These are phyloP conservation scores for Mamestra configurata DNA, from an alignment of 1,140 invertebrate genomes.

Conservation along the genomic window DNA sequence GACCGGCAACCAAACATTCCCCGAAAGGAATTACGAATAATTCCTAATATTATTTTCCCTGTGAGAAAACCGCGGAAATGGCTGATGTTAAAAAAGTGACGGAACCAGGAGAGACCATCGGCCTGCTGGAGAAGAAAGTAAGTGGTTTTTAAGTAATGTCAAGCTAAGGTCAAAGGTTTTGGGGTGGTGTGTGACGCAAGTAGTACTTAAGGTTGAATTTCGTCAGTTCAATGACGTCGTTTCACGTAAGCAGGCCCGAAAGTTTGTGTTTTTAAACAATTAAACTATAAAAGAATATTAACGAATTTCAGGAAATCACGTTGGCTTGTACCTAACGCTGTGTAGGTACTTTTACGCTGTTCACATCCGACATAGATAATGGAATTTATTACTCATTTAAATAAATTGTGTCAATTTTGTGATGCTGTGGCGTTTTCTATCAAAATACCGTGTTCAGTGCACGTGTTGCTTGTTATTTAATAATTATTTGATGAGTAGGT, in stretches of 20 bases:
- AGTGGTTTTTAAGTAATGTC: slow-evolving; percentile 60
- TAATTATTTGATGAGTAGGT: too few relatives aligned
- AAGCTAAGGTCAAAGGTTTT: slow-evolving; percentile 59
- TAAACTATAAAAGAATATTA: neutral
- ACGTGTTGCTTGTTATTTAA: neutral
- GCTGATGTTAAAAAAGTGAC: slow-evolving; percentile 54
- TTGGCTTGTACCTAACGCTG: neutral
- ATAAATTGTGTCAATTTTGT: neutral
- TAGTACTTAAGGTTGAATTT: slow-evolving; percentile 40
- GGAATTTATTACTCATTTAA: neutral
- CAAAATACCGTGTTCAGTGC: slow-evolving; percentile 9
- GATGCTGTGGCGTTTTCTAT: slow-evolving; percentile 15
- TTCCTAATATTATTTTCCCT: slow-evolving; percentile 18
- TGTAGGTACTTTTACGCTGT: too few relatives aligned
- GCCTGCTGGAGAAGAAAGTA: slow-evolving; percentile 67
- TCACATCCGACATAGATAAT: too few relatives aligned
- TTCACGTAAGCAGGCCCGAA: neutral
- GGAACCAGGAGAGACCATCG: slow-evolving; percentile 63
- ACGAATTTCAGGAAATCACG: neutral
- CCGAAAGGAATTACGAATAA: slow-evolving; percentile 34
- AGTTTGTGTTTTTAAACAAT: neutral
- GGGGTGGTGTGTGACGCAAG: slow-evolving; percentile 44
- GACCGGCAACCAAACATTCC: slow-evolving; percentile 54
- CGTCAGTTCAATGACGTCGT: neutral
- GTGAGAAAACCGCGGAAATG: slow-evolving; percentile 56